These are phyloP conservation scores for Kryptolebias marmoratus DNA, from an alignment of 2,113 vertebrate genomes.

Conservation along the genomic window DNA sequence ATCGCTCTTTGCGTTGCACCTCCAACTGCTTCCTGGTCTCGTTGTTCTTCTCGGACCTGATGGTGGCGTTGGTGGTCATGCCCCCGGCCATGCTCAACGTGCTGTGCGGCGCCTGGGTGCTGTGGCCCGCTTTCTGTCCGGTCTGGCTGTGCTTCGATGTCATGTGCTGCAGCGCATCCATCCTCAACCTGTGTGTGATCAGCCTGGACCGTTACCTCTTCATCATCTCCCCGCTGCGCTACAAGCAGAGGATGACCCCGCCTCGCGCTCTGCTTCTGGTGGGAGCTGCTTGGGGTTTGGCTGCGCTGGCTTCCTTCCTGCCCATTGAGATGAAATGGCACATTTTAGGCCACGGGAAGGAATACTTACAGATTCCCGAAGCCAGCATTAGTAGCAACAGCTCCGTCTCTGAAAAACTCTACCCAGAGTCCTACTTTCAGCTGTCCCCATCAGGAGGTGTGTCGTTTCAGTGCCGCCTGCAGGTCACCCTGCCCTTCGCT, in stretches of 20 bases:
- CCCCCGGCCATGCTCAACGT: conserved; percentile 96
- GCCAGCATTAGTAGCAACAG: conserved; percentile 50
- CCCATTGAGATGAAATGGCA: conserved; percentile 97
- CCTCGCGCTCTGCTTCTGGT: conserved; percentile 87
- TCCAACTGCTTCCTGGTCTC: conserved; percentile 98
- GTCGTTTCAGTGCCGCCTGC: conserved; percentile 87
- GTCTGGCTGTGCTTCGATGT: conserved; percentile 96
- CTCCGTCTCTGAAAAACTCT: conserved; percentile 54
- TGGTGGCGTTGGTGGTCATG: conserved; percentile 98
- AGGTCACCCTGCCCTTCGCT: conserved; percentile 91
- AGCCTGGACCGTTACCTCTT: conserved; percentile 96
- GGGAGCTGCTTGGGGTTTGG: conserved; percentile 89
- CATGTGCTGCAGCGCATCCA: conserved; percentile 98
- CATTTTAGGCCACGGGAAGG: conserved; percentile 76
- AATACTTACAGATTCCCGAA: neutral
- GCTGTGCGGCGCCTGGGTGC: conserved; percentile 91
- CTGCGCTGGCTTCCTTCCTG: conserved; percentile 90
- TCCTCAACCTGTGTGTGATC: conserved; percentile 96
- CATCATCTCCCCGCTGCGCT: conserved; percentile 93
- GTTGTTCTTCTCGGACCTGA: conserved; percentile 94
- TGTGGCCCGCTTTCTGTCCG: conserved; percentile 87
- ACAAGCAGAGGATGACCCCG: conserved; percentile 95
- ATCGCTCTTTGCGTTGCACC: conserved; percentile 92
- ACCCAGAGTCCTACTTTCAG: conserved; percentile 75
- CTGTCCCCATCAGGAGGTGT: conserved; percentile 54